phyloP scores from a whole-genome alignment of 2,888 invertebrate species.

The Serrognathus titanus region DNA sequence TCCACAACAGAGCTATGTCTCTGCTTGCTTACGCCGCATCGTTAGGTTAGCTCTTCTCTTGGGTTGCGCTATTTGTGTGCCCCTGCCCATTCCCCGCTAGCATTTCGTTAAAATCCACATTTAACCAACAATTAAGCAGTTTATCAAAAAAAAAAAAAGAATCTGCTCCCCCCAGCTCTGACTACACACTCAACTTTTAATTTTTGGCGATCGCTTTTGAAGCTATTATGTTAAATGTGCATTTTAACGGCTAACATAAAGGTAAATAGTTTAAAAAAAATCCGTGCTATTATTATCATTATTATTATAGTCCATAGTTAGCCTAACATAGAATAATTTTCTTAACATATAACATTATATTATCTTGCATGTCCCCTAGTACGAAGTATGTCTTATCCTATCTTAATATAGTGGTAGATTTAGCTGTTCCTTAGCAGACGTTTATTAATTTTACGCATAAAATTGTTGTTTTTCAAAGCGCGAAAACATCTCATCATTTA shows the following conservation, averaged over 20 bases:
- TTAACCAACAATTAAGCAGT: no score
- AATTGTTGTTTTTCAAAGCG: conserved; percentile 24
- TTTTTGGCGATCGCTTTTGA: no score
- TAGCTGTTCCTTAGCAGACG: conserved; percentile 42
- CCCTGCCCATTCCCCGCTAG: conserved; percentile 28
- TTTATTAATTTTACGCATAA: conserved; percentile 30
- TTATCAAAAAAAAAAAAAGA: no score
- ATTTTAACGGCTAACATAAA: background rate
- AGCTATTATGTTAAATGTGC: background rate
- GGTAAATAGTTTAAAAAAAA: conserved; percentile 7
- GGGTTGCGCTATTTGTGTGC: conserved; percentile 45
- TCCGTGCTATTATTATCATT: conserved; percentile 46
- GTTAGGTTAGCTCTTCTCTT: conserved; percentile 48
- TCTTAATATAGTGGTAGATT: conserved; percentile 45
- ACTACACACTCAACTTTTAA: no score
- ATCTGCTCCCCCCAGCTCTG: no score
- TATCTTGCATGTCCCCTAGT: conserved; percentile 48
- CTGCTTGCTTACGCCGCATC: conserved; percentile 48
- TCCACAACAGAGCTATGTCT: conserved; percentile 50
- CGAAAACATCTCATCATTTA: conserved; percentile 12
- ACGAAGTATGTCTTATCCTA: conserved; percentile 43
- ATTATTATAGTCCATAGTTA: conserved; percentile 46
- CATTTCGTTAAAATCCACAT: background rate
- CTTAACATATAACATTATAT: conserved; percentile 46
- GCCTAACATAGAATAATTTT: conserved; percentile 48